Evolutionary conservation across 2,113 vertebrate species (phyloP), one percentile per base, ranked within the genome.

Genomic region (Pyrgilauda ruficollis): DNA sequence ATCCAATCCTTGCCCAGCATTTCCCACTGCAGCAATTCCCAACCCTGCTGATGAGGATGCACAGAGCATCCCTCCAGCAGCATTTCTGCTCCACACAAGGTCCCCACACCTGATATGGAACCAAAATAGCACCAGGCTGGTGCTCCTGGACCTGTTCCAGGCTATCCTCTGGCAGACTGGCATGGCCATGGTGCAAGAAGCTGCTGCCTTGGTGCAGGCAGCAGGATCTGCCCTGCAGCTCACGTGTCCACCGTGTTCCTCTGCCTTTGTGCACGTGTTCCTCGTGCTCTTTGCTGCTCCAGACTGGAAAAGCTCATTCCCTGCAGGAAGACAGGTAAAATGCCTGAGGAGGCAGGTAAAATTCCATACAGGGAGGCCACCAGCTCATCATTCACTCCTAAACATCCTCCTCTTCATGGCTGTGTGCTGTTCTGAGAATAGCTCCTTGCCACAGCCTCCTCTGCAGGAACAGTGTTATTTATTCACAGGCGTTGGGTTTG

Each of bases 391-490:
- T 90, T 94, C 52, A 31, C 63, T 94, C 59, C 75, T 27, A 53
- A 93, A 43, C 28, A 58, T 39, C 30, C 55, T 89, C 49, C 59
- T 74, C 62, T 55, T 61, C 0, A 0, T 59, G 80, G 52, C 66
- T 87, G n/a, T 30, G 77, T 19, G 62, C 10, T 0, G 5, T 0
- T 50, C 89, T 94, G 78, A 87, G 89, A 97, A 96, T 70, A 94
- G 84, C 78, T 89, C 63, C 59, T 18, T 81, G 63, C 77, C 75
- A 79, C 59, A 44, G 82, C 74, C 72, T 96, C 94, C 74, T 94
- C 81, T 0, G 2, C 81, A 76, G 91, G 81, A 94, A 58, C 73
- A 28, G 64, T 21, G 33, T 72, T 87, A 89, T 76, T 96, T 96
- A 96, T 94, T 95, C 94, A 82, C 8, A 88, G 72, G 46, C 50